Base-by-base conservation (phyloP, 2,797 vertebrate genomes). In the Gadopsis bispinosus region DNA sequence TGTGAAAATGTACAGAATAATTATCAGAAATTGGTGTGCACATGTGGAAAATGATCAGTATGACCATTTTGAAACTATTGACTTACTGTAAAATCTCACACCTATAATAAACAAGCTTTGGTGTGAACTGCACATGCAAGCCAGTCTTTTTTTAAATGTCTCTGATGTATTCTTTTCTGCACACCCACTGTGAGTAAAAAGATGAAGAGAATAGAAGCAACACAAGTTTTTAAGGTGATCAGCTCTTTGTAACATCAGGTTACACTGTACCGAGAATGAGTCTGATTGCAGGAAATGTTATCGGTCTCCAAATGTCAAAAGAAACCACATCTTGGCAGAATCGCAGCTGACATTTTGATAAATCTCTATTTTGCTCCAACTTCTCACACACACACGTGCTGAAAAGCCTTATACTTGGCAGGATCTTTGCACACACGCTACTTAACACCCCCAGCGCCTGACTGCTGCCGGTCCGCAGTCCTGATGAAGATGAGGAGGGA, bases 291-390 rank as follows among this genome's bases (percentile, higher is more conserved):
- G 62, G 47, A 56, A 85, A 77, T 56, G 73, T 82, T 76, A 87
- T 87, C 86, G 56, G 66, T 54, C 76, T 75, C 47, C 51, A 90
- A 92, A 92, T 89, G 89, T 87, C 86, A 93, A 61, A 39, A 81
- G 73, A 78, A 89, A 75, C 75, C 55, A 71, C 73, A 76, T 85
- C 87, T 78, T 55, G 79, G 84, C 80, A 85, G 68, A 89, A 81
- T 75, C 74, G n/a, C 75, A 41, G 56, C 80, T 88, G 88, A 88
- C 85, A 91, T 90, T 91, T 84, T 41, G 73, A 85, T 76, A 63
- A 90, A 87, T 81, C 64, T 69, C 68, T 35, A 31, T 85, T 84
- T 79, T 87, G 72, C 75, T 50, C 72, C 62, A 65, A 63, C 11
- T 35, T 50, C 60, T 53, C 58, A 10, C 76, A 50, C 61, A 26